A percentile compares a stretch with the other conserved stretches of the same genome.
phyloP scores from a whole-genome alignment of 2,797 vertebrate genomes.

The Manis crassicaudata region DNA sequence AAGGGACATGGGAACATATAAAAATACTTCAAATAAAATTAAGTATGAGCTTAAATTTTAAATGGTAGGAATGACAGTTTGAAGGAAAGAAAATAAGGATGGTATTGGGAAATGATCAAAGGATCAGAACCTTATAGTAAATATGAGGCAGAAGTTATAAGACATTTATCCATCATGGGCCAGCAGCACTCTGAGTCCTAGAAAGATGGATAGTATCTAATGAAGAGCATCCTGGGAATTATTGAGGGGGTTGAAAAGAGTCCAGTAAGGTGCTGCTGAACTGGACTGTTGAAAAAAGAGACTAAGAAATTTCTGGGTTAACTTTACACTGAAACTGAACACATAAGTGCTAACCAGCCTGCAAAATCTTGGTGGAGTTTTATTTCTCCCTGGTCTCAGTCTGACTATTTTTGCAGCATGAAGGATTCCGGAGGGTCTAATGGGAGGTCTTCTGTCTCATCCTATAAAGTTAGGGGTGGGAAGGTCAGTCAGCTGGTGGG shows the following conservation, averaged over 20 bases:
- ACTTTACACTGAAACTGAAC: background rate
- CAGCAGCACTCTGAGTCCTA: background rate
- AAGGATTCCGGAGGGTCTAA: background rate
- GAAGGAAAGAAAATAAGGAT: background rate
- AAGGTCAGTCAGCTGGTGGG: background rate
- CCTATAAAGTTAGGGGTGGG: background rate
- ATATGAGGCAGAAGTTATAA: background rate
- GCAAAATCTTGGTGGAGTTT: background rate
- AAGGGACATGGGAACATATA: background rate
- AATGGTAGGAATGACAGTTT: background rate
- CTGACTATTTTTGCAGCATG: background rate
- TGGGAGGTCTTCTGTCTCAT: background rate
- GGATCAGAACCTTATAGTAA: background rate
- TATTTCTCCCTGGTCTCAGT: background rate
- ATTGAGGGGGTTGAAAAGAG: background rate
- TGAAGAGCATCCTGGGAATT: background rate
- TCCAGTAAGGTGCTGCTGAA: background rate
- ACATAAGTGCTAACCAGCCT: background rate
- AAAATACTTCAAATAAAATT: background rate
- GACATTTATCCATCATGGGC: background rate
- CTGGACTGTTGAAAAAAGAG: background rate
- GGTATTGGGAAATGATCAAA: background rate
- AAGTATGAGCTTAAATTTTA: background rate
- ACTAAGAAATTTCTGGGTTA: background rate
- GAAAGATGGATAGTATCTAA: background rate